These are phyloP conservation scores for Monoplex corrugatus DNA, from an alignment of 2,888 invertebrate species.

Conservation along the genomic window DNA sequence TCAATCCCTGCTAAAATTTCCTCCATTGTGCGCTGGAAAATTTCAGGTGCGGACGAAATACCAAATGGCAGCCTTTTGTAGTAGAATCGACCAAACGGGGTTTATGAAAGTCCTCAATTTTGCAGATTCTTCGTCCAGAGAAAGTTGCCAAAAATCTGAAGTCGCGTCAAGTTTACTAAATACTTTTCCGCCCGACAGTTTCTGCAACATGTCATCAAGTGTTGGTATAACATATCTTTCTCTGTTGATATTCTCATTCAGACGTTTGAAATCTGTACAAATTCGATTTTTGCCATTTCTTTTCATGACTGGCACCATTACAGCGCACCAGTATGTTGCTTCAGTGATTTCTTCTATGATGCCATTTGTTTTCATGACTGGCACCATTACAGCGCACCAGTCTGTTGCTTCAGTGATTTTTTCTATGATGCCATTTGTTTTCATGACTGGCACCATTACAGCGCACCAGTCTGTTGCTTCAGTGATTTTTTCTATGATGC, in stretches of 20 bases:
- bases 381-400: not conserved
- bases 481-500: too few species aligned
- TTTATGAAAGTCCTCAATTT: conserved; percentile 42
- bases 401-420: too few species aligned
- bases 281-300: too few species aligned
- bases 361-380: conserved; percentile 16
- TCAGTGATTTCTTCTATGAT: too few species aligned
- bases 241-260: not conserved
- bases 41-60: conserved; percentile 26
- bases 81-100: not conserved
- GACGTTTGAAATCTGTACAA: not conserved
- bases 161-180: not conserved
- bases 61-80: conserved; percentile 9
- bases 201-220: not conserved
- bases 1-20: not conserved
- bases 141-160: not conserved
- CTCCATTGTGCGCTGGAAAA: conserved; percentile 29
- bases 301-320: too few species aligned
- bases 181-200: not conserved
- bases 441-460: too few species aligned
- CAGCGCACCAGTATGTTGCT: too few species aligned
- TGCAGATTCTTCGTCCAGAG: conserved; percentile 1
- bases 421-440: too few species aligned
- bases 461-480: too few species aligned
- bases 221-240: not conserved